Percentiles rank a stretch among this genome's conserved stretches.
Evolutionary conservation across 64 coral and sea anemone species (phyloP).

Genomic region (Exaiptasia diaphana): DNA sequence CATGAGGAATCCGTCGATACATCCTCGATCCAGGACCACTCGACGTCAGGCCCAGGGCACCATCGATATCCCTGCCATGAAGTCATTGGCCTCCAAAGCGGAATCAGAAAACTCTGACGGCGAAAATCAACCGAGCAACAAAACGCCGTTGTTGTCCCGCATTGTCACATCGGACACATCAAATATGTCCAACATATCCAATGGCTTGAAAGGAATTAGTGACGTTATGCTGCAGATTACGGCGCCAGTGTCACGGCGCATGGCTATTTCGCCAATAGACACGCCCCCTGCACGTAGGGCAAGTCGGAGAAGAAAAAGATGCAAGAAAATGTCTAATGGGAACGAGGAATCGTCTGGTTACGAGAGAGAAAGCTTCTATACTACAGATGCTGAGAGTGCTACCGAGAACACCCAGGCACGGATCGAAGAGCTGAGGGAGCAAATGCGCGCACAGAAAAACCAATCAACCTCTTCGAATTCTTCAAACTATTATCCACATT

Average conservation of each 20-base stretch:
- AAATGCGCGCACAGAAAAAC: conserved; percentile 9
- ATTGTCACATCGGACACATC: conserved; percentile 3
- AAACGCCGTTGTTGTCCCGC: conserved; percentile 1
- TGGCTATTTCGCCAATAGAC: conserved; percentile 74
- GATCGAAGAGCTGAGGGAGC: neutral
- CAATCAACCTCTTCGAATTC: neutral
- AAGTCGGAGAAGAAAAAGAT: conserved; percentile 51
- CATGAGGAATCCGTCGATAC: conserved; percentile 79
- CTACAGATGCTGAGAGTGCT: conserved; percentile 38
- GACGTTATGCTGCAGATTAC: conserved; percentile 73
- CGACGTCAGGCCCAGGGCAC: conserved; percentile 19
- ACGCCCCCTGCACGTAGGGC: conserved; percentile 47
- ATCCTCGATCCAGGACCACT: conserved; percentile 31
- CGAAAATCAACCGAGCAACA: neutral
- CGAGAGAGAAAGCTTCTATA: conserved; percentile 50
- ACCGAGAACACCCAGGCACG: conserved; percentile 58
- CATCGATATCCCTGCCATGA: neutral
- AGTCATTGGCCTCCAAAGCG: neutral
- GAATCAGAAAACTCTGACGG: conserved; percentile 7
- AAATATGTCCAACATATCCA: conserved; percentile 55
- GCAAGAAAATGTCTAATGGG: neutral
- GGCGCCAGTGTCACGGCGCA: conserved; percentile 56
- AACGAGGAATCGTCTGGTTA: conserved; percentile 39
- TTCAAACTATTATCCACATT: neutral
- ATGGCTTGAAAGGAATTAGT: conserved; percentile 62